Base-by-base conservation (phyloP, 2,113 vertebrate genomes). In the Sula dactylatra region DNA sequence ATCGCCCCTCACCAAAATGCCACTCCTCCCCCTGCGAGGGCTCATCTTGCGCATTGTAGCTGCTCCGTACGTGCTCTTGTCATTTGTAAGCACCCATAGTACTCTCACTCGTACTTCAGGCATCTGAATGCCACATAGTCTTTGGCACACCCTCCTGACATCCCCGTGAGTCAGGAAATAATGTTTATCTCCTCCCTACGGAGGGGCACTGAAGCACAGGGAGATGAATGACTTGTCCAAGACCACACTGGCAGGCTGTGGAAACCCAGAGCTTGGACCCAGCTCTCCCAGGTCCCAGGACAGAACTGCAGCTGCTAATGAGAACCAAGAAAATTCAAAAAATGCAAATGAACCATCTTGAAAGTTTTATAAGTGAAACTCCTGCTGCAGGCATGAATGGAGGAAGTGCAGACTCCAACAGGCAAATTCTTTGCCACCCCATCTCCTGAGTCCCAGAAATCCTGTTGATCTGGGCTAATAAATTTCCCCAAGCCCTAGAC, bases 391-490 rank as follows among this genome's bases (percentile, higher is more conserved):
- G 71, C 89, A 94, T 88, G 95, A 96, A 96, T 72, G 86, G 74
- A 96, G 71, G 90, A 96, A 97, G 81, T 50, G 59, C 90, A 82
- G 94, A 84, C 74, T 97, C 93, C 93, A 96, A 58, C 32, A 92
- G 93, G 87, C 94, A 97, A 98, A 96, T 97, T 97, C 96, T 97
- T 97, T 95, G 94, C 97, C 90, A 96, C 85, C 74, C 82, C 86
- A 86, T 95, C 95, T 97, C 95, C 95, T 1, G 65, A 97, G 93
- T 95, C 96, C 90, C 95, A 97, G 96, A 96, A 97, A 97, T 96
- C 92, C 95, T 19, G 88, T 97, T 96, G 95, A 97, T 94, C 95
- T 97, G 90, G 88, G 76, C 88, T 96, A 97, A 98, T 98, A 98
- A 98, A 97, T 98, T 97, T 96, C 91, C 96, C 64, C 67, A 49